Percentiles rank a stretch among this genome's conserved stretches.
Conservation (phyloP, 2,888 invertebrate species). For the Pyralis farinalis region DNA sequence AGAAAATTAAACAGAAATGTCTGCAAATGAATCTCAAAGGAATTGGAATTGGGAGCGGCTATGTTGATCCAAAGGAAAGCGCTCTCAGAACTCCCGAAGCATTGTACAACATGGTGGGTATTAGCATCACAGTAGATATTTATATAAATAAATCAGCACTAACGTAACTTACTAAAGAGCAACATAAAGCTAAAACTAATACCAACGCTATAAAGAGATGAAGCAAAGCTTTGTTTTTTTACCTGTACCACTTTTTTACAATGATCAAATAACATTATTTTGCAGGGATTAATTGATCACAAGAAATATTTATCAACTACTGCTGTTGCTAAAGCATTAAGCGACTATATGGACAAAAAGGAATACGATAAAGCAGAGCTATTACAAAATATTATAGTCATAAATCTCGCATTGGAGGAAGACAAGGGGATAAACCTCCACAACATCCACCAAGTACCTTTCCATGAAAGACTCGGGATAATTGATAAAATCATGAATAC, state of each 20-base stretch:
- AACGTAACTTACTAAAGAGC: too few species aligned
- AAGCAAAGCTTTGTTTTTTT: too few species aligned
- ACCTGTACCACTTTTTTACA: too few species aligned
- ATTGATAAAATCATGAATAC: too few species aligned
- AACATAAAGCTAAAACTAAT: too few species aligned
- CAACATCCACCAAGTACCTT: too few species aligned
- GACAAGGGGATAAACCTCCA: conserved; percentile 52
- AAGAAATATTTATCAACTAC: too few species aligned
- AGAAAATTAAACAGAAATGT: conserved; percentile 60
- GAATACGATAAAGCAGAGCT: conserved; percentile 36
- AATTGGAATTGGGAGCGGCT: conserved; percentile 68
- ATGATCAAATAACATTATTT: conserved; percentile 10
- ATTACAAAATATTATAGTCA: conserved; percentile 38
- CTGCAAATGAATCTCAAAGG: conserved; percentile 68
- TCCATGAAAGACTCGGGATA: too few species aligned
- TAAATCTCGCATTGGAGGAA: too few species aligned
- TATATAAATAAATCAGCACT: too few species aligned
- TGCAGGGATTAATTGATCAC: conserved; percentile 59
- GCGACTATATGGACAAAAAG: conserved; percentile 39
- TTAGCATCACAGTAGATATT: background rate
- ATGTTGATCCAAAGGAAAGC: conserved; percentile 66
- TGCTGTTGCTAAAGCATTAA: too few species aligned
- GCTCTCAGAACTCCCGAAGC: conserved; percentile 49
- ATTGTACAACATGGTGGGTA: conserved; percentile 53
- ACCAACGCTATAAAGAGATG: too few species aligned